Base-by-base conservation (phyloP, 35 echinoderm and acorn worm species). In the Amphiura filiformis region DNA sequence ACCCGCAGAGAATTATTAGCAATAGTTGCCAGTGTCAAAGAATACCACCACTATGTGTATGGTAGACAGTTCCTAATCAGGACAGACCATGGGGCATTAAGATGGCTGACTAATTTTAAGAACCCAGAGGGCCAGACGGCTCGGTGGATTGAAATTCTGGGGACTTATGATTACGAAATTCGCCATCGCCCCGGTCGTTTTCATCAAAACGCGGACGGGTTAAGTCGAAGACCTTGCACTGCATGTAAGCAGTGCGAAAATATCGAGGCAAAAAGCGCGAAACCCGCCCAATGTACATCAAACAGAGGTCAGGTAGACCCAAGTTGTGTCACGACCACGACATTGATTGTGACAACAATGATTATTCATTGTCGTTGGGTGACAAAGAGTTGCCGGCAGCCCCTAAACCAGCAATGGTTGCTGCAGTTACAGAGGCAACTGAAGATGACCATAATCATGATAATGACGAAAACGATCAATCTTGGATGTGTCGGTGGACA, bases 21-120 rank as follows among this genome's bases (percentile, higher is more conserved):
- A 31, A 57, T 93, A 0, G 84, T 93, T 1, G 78, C 15, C 38
- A 80, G 36, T 77, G 80, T 96, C 7, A 85, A 83, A 41, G 34
- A 92, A 13, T 96, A 86, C 76, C 76, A 84, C 1, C 94, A 96
- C 70, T 89, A 96, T 70, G 37, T 96, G 0, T 75, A 90, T 37
- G 94, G 86, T 30, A 80, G 32, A 0, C 28, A 77, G 1, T 93
- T 97, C 65, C 18, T 86, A 13, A 36, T 97, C 9, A 36, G 90
- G n/a, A 90, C 94, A 11, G 94, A 96, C 56, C 94, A 96, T 82
- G 64, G 49, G 4, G 78, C 94, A 11, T 39, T 96, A 0, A 57
- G 31, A 0, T 89, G 90, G 87, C 17, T 96, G 30, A 80, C 52
- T 14, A 79, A 81, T 28, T 86, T 94, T 41, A 57, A 39, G 39